Conservation (phyloP, 2,888 invertebrate genomes). For the Parascotia fuliginaria region DNA sequence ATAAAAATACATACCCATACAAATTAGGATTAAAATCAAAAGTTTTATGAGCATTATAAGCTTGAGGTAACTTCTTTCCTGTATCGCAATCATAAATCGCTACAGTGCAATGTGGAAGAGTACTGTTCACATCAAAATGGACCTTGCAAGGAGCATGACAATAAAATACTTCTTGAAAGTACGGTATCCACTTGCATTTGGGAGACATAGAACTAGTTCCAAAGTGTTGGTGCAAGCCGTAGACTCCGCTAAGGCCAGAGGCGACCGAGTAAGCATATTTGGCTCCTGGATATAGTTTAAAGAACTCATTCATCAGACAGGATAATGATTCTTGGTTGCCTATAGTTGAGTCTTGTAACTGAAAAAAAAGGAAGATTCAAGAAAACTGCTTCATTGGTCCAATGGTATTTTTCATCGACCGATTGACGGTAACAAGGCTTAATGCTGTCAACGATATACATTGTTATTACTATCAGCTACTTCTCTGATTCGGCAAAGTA, state of each 20-base stretch:
- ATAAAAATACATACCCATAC: slow-evolving; percentile 58
- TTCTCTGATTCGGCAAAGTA: too few species aligned
- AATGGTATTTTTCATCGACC: too few species aligned
- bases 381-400: too few species aligned
- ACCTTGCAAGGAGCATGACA: slow-evolving; percentile 71
- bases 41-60: slow-evolving; percentile 64
- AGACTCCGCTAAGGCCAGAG: slow-evolving; percentile 66
- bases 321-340: slow-evolving; percentile 68
- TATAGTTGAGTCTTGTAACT: slow-evolving; percentile 71
- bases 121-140: slow-evolving; percentile 69
- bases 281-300: slow-evolving; percentile 65
- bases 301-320: slow-evolving; percentile 75
- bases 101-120: slow-evolving; percentile 53
- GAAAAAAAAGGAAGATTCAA: slow-evolving; percentile 23
- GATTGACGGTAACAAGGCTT: too few species aligned
- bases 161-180: slow-evolving; percentile 71
- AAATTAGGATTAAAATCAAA: slow-evolving; percentile 67
- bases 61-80: slow-evolving; percentile 59
- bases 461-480: too few species aligned
- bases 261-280: slow-evolving; percentile 70
- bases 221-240: slow-evolving; percentile 58
- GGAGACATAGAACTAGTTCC: slow-evolving; percentile 54
- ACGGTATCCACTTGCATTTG: slow-evolving; percentile 73
- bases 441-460: too few species aligned
- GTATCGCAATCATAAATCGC: slow-evolving; percentile 72